phyloP scores from a whole-genome alignment of 2,888 invertebrate genomes.

The Odontomyia ornata region DNA sequence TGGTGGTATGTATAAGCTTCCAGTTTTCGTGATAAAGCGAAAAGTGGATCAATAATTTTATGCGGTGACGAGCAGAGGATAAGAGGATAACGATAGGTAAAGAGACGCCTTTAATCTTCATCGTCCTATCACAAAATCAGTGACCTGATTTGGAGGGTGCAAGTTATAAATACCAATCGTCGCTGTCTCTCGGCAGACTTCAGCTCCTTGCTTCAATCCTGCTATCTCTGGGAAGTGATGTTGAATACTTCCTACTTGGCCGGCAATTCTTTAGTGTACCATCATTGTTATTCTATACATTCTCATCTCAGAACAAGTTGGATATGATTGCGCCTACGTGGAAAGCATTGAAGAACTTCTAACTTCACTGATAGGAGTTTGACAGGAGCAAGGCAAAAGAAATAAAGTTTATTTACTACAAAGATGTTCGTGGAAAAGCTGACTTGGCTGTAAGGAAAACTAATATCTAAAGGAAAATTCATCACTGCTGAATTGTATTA shows the following conservation, averaged over 20 bases:
- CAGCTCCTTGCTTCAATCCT: background rate
- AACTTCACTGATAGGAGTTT: too few species aligned
- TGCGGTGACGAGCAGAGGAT: background rate
- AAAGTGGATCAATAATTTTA: conserved; percentile 28
- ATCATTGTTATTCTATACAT: background rate
- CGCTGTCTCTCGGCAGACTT: background rate
- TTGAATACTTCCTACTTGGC: background rate
- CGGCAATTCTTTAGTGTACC: background rate
- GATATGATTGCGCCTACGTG: too few species aligned
- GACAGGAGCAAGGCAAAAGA: too few species aligned
- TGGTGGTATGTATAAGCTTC: background rate
- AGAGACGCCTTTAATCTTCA: conserved; percentile 32
- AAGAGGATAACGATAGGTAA: conserved; percentile 24
- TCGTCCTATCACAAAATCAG: conserved; percentile 39
- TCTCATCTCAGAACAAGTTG: too few species aligned
- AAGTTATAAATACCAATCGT: conserved; percentile 23
- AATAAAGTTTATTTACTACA: too few species aligned
- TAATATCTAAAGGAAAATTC: too few species aligned
- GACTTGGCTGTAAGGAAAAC: too few species aligned
- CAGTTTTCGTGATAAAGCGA: background rate
- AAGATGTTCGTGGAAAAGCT: too few species aligned
- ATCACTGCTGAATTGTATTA: too few species aligned
- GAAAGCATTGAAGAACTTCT: too few species aligned
- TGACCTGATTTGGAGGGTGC: conserved; percentile 40
- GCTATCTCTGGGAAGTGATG: background rate